These are phyloP conservation scores for Drosophila monieri DNA, from an alignment of 2,888 invertebrate species.

Conservation along the genomic window DNA sequence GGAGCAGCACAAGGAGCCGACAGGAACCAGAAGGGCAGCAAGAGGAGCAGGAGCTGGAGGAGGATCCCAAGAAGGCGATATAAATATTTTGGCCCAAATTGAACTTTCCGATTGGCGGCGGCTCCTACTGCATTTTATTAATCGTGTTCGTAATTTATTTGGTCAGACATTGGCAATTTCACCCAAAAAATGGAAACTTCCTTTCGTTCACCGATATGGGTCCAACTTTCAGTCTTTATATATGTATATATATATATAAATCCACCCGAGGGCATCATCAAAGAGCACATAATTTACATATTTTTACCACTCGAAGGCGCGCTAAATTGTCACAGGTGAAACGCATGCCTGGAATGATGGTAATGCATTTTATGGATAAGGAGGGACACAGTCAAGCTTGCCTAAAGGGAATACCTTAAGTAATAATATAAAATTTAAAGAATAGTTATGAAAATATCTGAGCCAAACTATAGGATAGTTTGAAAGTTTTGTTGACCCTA, in stretches of 20 bases:
- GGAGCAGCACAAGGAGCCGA: conserved; percentile 23
- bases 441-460: too few relatives aligned
- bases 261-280: conserved; percentile 50
- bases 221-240: not conserved
- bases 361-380: conserved; percentile 7
- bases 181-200: conserved; percentile 76
- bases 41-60: conserved; percentile 9
- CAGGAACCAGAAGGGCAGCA: conserved; percentile 1
- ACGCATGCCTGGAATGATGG: conserved; percentile 52
- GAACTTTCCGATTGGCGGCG: conserved; percentile 54
- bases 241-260: not conserved
- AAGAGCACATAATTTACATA: conserved; percentile 65
- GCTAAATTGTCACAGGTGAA: conserved; percentile 77
- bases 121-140: conserved; percentile 70
- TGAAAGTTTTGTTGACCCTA: not conserved
- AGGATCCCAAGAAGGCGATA: conserved; percentile 58
- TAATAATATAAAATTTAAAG: not conserved
- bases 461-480: too few relatives aligned
- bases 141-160: conserved; percentile 80
- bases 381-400: conserved; percentile 14
- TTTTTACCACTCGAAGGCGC: conserved; percentile 50
- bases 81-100: conserved; percentile 77
- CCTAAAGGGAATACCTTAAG: not conserved
- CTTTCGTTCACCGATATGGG: conserved; percentile 10
- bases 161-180: conserved; percentile 74